Evolutionary conservation across 2,797 vertebrate species (phyloP), one percentile per base, ranked within the genome.

Genomic region (Triplophysa bombifrons): DNA sequence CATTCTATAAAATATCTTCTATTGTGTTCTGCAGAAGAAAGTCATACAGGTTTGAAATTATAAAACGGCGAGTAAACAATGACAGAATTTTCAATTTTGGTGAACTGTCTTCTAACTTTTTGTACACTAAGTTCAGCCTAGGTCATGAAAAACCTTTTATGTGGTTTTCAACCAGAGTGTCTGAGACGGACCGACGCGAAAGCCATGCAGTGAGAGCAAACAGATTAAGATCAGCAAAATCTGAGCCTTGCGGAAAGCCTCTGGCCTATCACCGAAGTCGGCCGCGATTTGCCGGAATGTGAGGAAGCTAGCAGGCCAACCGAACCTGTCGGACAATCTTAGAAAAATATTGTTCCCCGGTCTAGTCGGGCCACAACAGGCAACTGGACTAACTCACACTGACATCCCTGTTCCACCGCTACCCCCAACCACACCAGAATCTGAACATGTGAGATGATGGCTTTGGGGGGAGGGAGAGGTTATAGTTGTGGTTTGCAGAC

Each of bases 331-430:
- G 85, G 87, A 84, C 91, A 93, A 94, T 93, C 93, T 94, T 90
- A 87, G 82, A 90, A 89, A 91, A 94, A 93, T 93, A 94, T 94
- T 93, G 89, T 92, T 92, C 89, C 89, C 86, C 88, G 81, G 92
- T 94, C 92, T 94, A 88, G 92, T 90, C 92, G 80, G 86, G 88
- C 83, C 83, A 89, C 83, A 85, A 85, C 85, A 85, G 85, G 84
- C 87, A 84, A 84, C 91, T 93, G 91, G 89, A 88, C 89, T 91
- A 92, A 94, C 90, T 93, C 93, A 91, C 86, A 81, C 82, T 94
- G 92, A 93, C 93, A 92, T 70, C 30, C 70, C 20, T 25, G 22
- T 74, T 63, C 72, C 69, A 30, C 56, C 61, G 9, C 55, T 60
- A 89, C 75, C 61, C 74, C 76, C 80, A 81, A 61, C 55, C 50